These are phyloP conservation scores for Equus przewalskii DNA, from an alignment of 2,113 vertebrate species.

Conservation along the genomic window DNA sequence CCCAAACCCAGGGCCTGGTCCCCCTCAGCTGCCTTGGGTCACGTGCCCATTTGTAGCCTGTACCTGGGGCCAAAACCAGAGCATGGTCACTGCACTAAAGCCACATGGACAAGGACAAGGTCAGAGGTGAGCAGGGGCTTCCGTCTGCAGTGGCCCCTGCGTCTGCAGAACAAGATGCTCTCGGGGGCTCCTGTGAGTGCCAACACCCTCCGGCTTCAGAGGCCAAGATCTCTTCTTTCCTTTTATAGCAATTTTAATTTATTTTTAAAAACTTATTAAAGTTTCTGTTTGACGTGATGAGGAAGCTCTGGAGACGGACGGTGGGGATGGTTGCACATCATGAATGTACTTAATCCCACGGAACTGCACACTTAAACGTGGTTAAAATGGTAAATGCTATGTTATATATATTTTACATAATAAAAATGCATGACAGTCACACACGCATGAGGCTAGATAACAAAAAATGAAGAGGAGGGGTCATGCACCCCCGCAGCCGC, in stretches of 20 bases:
- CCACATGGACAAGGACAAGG: too few relatives aligned
- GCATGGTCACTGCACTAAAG: fast-evolving
- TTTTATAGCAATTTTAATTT: background rate
- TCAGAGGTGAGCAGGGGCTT: fast-evolving
- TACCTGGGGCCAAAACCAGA: background rate
- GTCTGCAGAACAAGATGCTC: background rate
- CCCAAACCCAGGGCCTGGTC: background rate
- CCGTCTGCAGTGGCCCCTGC: fast-evolving
- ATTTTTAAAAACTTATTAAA: background rate
- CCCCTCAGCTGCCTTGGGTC: background rate
- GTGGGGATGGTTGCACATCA: fast-evolving
- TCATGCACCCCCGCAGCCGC: background rate
- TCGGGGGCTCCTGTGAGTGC: background rate
- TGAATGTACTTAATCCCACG: fast-evolving
- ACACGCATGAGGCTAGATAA: fast-evolving
- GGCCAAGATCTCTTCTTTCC: background rate
- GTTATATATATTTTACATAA: fast-evolving
- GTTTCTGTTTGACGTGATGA: background rate
- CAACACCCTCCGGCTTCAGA: background rate
- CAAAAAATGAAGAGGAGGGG: background rate
- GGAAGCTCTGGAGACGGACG: background rate
- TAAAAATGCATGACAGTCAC: fast-evolving
- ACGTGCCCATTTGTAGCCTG: fast-evolving
- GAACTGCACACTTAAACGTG: fast-evolving
- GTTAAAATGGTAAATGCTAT: fast-evolving